phyloP scores from a whole-genome alignment of 2,797 vertebrate genomes.

The Pseudochirops cupreus region DNA sequence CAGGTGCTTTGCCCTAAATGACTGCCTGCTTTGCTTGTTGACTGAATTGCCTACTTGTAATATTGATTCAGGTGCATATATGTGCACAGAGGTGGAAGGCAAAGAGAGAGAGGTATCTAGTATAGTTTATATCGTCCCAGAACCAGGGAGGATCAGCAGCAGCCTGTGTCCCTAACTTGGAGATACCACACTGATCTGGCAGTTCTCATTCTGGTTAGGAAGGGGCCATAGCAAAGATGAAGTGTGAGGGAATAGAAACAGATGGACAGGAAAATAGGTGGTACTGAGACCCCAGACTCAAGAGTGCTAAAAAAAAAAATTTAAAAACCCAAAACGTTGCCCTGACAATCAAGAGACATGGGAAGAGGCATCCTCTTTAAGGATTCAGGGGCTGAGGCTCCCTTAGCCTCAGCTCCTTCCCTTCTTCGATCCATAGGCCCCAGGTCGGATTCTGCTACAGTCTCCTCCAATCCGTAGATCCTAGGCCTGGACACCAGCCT shows the following conservation, averaged over 20 bases:
- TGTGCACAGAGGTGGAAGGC: background rate
- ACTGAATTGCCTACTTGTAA: background rate
- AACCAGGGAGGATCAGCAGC: background rate
- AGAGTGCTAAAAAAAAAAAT: background rate
- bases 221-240: too few species aligned
- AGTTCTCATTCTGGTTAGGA: background rate
- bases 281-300: background rate
- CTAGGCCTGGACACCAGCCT: conserved; percentile 64
- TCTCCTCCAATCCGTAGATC: background rate
- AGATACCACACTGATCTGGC: background rate
- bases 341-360: background rate
- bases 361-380: background rate
- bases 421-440: background rate
- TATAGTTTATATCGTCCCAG: background rate
- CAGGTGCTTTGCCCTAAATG: background rate
- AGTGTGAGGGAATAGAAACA: background rate
- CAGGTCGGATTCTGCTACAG: background rate
- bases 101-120: background rate
- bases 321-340: too few species aligned
- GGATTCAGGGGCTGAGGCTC: background rate
- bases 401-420: background rate
- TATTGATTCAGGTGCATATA: background rate
- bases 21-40: background rate
- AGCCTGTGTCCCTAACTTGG: background rate
- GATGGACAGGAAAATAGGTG: background rate